Conservation (phyloP, 2,888 invertebrate species). For the Sclerodermus sp. region DNA sequence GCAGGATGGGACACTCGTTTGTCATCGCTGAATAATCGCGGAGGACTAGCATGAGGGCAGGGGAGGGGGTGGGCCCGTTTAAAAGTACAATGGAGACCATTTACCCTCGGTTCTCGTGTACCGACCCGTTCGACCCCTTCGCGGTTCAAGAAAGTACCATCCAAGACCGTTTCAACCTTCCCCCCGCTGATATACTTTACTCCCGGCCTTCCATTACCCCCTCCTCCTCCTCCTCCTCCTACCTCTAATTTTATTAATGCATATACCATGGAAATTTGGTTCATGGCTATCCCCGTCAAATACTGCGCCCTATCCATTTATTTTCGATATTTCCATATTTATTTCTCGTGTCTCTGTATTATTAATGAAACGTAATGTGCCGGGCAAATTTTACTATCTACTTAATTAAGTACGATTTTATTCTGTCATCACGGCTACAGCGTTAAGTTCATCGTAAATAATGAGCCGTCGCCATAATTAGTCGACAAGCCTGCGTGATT, state of each 20-base stretch:
- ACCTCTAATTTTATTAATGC: background rate
- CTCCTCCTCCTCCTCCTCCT: background rate
- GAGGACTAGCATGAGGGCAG: conserved; percentile 22
- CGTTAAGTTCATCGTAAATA: no score
- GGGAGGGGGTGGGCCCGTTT: conserved; percentile 30
- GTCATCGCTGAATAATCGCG: conserved; percentile 49
- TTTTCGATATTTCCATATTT: no score
- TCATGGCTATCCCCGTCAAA: no score
- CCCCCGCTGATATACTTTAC: conserved; percentile 1
- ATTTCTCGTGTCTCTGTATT: no score
- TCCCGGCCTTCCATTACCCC: background rate
- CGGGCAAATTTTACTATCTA: no score
- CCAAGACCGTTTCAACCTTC: conserved; percentile 19
- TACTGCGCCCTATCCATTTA: no score
- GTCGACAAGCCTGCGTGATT: no score
- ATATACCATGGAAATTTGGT: no score
- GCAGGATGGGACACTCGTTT: conserved; percentile 40
- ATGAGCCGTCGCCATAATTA: no score
- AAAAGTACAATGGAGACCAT: conserved; percentile 50
- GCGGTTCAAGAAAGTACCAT: conserved; percentile 16
- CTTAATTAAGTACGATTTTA: no score
- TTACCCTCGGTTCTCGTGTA: conserved; percentile 38
- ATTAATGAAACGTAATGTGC: no score
- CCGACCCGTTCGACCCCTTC: conserved; percentile 25
- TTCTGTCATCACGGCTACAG: no score